Base-by-base conservation (phyloP, 2,113 vertebrate genomes). In the Nothocercus julius region DNA sequence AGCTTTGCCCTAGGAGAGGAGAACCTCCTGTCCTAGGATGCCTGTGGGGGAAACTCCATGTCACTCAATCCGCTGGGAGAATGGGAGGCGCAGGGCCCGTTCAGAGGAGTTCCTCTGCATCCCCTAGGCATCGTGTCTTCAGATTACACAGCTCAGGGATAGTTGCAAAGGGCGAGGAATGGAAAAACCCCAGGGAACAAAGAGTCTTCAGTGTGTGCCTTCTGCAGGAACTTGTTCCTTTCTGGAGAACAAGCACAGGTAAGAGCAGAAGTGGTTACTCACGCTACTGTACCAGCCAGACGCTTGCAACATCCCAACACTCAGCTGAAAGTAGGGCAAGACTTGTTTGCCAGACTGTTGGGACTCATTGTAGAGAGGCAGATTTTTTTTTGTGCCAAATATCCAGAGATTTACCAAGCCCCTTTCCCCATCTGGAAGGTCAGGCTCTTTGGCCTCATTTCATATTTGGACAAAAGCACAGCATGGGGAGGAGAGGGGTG, bases 111-210 rank as follows among this genome's bases (percentile, higher is more conserved):
- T 77, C 42, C 34, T 61, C 69, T 66, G 36, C 1, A 0, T 82
- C 88, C 36, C 58, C 62, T 49, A 12, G 51, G 27, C 59, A 4
- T 20, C 78, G 51, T 0, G 0, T 67, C 56, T 86, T 76, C 85
- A 62, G 2, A 7, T 75, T 88, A 27, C 0, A 2, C 81, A 80
- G 58, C 89, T 27, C 36, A 4, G 79, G 80, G 69, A 64, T 22
- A 83, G 54, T 13, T 13, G 20, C 51, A 42, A 76, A 56, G 56
- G 4, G 42, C 13, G 51, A 54, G 27, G 12, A 45, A 30, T 81
- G 76, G 69, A 86, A 92, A 92, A 84, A 62, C 76, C 40, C 62
- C 73, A 13, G 59, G 59, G 70, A 94, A 77, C 90, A 74, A 89
- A 90, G 63, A 32, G 49, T 11, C 92, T 84, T 63, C 79, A 72